phyloP scores from a whole-genome alignment of 2,797 vertebrate species.

The Pantherophis alleghaniensis region DNA sequence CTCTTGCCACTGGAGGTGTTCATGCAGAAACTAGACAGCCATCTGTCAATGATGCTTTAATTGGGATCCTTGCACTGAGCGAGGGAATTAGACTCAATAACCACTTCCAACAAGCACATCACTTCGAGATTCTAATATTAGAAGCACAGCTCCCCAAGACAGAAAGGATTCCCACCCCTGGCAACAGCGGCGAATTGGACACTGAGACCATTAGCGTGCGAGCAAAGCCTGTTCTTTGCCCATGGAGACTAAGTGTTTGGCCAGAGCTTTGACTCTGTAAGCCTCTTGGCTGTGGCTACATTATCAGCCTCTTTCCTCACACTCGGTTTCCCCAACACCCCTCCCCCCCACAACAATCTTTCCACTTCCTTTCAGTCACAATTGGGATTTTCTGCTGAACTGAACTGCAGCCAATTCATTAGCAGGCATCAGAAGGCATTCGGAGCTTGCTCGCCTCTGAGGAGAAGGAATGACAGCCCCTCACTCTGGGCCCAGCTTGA shows the following conservation, averaged over 20 bases:
- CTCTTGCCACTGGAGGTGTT: background rate
- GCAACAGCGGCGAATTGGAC: background rate
- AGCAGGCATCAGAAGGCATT: background rate
- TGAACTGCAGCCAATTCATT: conserved; percentile 28
- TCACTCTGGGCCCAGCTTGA: conserved; percentile 10
- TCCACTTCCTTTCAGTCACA: conserved; percentile 16
- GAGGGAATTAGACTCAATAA: background rate
- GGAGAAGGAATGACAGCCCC: conserved; percentile 14
- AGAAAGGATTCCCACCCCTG: background rate
- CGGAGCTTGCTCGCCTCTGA: background rate
- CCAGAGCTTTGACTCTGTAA: background rate
- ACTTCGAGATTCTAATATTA: background rate
- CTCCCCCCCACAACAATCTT: background rate
- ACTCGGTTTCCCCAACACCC: background rate
- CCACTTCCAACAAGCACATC: background rate
- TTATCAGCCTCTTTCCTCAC: background rate
- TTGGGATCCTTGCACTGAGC: background rate
- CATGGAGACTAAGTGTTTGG: background rate
- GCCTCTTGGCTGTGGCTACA: background rate
- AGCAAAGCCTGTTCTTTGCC: background rate
- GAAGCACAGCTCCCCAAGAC: background rate
- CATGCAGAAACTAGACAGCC: background rate
- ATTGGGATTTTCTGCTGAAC: conserved; percentile 24
- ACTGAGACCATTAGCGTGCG: background rate
- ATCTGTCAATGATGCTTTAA: background rate